These are phyloP conservation scores for Epinotia brunnichana DNA, from an alignment of 2,888 invertebrate genomes.

Conservation along the genomic window DNA sequence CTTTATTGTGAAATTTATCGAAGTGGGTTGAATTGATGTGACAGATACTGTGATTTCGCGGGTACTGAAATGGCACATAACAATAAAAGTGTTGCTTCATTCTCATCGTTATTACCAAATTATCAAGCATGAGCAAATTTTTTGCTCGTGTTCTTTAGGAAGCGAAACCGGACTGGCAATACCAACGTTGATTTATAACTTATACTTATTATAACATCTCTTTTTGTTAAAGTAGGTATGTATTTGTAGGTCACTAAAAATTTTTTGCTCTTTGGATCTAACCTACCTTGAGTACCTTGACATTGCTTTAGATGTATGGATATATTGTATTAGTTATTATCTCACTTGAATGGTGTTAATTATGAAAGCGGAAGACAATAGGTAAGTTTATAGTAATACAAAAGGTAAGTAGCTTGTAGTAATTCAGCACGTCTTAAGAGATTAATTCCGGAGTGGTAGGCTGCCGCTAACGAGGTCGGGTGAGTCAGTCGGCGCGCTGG, in stretches of 20 bases:
- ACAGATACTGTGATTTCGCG: conserved; percentile 37
- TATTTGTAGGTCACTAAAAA: neutral
- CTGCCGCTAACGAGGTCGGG: conserved; percentile 67
- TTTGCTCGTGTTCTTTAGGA: conserved; percentile 7
- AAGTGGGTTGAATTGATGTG: conserved; percentile 39
- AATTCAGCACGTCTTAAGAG: conserved; percentile 48
- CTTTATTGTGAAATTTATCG: conserved; percentile 39
- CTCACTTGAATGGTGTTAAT: conserved; percentile 11
- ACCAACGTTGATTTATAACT: neutral
- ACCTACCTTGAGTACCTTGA: neutral
- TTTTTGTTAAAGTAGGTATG: neutral
- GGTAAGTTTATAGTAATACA: no score
- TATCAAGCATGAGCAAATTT: conserved; percentile 14
- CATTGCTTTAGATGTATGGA: neutral
- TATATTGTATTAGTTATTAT: neutral
- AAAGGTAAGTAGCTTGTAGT: conserved; percentile 46
- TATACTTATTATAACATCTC: conserved; percentile 1
- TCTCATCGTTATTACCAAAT: conserved; percentile 34
- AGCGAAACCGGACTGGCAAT: conserved; percentile 2
- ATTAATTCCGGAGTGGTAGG: conserved; percentile 49
- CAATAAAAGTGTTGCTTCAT: conserved; percentile 33
- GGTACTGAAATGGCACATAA: conserved; percentile 39
- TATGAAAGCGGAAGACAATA: conserved; percentile 36
- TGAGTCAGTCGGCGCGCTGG: conserved; percentile 73
- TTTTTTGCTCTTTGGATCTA: neutral